Base-by-base conservation (phyloP, 2,113 vertebrate genomes). In the Neolamprologus falcicula region DNA sequence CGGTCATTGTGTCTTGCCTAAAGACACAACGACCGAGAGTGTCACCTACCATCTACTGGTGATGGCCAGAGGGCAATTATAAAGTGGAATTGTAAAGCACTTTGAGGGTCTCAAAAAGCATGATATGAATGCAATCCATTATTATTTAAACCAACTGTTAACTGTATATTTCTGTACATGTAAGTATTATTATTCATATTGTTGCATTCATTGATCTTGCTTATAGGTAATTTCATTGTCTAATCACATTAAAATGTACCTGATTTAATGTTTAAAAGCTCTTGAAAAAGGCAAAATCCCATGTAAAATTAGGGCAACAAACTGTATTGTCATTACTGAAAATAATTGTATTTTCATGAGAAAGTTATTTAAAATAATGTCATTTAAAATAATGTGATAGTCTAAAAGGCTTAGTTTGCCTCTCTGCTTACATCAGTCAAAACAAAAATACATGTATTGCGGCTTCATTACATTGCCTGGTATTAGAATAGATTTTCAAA, bases 71-170 rank as follows among this genome's bases (percentile, higher is more conserved):
- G 10, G 5, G 52, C 0, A 21, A 4, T 47, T 47, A 2, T 47
- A 45, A 45, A 47, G 42, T 47, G 45, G 14, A 47, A 53, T 54
- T 54, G 5, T 21, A 54, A 54, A 6, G n/a, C 2, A 3, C 52
- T 53, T 53, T 21, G 52, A 54, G 52, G 3, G 52, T 54, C n/a
- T 54, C n/a, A 7, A 12, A 12, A 24, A 54, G 10, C 0, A 0
- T 0, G 0, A 13, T 7, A 55, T 13, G 21, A 26, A 55, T 55
- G 11, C 21, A 55, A 26, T 55, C 54, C 12, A 1, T 55, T 55
- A 14, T 55, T 26, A 26, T 55, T 55, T 26, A 55, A 55, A 24
- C 53, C 53, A 24, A 24, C 2, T 54, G 11, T 55, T 55, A 55
- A 2, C 4, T 55, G 7, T 55, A 26, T 26, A 55, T 55, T 54